A percentile compares a stretch with the other conserved stretches of the same genome.
Conservation (phyloP, 2,888 invertebrate genomes). For the Gymnocheta viridis region DNA sequence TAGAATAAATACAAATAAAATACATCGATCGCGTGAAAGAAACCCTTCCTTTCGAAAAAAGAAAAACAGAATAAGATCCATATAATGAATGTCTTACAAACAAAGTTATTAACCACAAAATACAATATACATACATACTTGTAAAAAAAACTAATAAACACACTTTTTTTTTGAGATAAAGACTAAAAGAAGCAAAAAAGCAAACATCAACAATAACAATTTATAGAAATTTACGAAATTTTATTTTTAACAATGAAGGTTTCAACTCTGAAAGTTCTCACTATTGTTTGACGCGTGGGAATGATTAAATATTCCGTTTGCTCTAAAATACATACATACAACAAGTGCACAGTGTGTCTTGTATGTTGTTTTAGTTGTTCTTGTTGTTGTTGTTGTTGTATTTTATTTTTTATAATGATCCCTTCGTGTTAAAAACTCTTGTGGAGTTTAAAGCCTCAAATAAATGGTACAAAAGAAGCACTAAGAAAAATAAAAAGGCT, state of each 20-base stretch:
- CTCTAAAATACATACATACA: slow-evolving; percentile 64
- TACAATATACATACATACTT: neutral
- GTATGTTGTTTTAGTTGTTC: slow-evolving; percentile 33
- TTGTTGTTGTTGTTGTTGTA: slow-evolving; percentile 30
- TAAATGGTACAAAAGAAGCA: slow-evolving; percentile 11
- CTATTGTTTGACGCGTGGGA: slow-evolving; percentile 73
- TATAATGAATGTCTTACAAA: slow-evolving; percentile 21
- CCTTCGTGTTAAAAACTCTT: slow-evolving; percentile 68
- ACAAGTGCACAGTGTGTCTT: slow-evolving; percentile 54
- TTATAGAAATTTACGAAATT: slow-evolving; percentile 70
- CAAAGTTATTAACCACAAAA: slow-evolving; percentile 38
- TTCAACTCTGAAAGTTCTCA: slow-evolving; percentile 70
- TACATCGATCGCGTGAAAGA: slow-evolving; percentile 25
- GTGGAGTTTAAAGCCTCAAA: slow-evolving; percentile 46
- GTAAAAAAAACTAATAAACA: slow-evolving; percentile 17
- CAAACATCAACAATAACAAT: slow-evolving; percentile 62
- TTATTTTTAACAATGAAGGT: slow-evolving; percentile 70
- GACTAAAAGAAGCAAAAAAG: slow-evolving; percentile 14
- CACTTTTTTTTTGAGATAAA: slow-evolving; percentile 13
- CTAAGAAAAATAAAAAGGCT: neutral
- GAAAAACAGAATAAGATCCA: slow-evolving; percentile 34
- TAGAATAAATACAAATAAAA: neutral
- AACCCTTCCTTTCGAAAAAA: slow-evolving; percentile 23
- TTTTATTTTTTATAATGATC: slow-evolving; percentile 59
- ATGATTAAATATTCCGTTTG: slow-evolving; percentile 71